Evolutionary conservation across 2,113 vertebrate species (phyloP).

Genomic region (Bothrops jararaca): DNA sequence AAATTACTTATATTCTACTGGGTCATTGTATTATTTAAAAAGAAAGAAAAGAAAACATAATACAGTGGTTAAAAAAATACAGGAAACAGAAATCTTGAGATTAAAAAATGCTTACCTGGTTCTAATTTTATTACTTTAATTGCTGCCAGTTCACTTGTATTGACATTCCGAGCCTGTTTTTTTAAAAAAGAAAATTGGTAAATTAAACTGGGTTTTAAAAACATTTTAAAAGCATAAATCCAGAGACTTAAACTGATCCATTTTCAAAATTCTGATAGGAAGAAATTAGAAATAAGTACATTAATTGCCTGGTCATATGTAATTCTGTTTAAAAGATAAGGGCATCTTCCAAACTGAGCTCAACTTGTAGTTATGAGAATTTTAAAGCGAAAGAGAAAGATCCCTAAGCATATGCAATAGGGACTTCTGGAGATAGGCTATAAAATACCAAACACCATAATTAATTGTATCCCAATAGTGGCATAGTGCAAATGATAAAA

Average conservation of each 20-base stretch:
- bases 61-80: conserved; percentile 16
- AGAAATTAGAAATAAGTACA: background rate
- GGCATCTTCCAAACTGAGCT: background rate
- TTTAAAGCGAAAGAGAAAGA: background rate
- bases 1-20: background rate
- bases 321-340: background rate
- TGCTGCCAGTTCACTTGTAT: conserved; percentile 88
- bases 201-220: background rate
- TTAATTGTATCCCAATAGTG: background rate
- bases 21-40: background rate
- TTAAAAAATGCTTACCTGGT: conserved; percentile 80
- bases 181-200: background rate
- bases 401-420: background rate
- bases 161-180: conserved; percentile 89
- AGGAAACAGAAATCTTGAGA: background rate
- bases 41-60: background rate
- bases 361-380: background rate
- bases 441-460: background rate
- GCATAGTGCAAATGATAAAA: background rate
- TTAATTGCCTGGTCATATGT: background rate
- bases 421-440: background rate
- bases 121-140: conserved; percentile 99
- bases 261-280: background rate
- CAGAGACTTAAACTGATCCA: background rate
- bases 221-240: background rate